A percentile compares a stretch with the other conserved stretches of the same genome.
Conservation (phyloP, 2,113 vertebrate genomes). For the Hydrochoerus hydrochaeris region DNA sequence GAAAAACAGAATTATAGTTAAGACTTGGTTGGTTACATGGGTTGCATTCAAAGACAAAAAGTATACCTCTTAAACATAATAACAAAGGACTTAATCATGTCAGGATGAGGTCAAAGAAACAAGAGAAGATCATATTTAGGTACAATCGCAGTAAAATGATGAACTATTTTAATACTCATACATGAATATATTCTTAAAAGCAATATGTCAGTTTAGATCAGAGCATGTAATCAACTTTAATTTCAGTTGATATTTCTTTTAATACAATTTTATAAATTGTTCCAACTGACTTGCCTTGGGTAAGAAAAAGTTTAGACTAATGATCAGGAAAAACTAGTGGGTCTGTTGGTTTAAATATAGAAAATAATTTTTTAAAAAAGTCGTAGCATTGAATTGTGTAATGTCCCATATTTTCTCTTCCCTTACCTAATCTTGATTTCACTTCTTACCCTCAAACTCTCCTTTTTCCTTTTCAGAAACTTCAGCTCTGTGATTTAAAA, state of each 20-base stretch:
- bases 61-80: background rate
- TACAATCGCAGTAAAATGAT: background rate
- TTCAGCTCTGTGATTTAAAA: background rate
- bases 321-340: background rate
- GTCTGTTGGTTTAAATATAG: background rate
- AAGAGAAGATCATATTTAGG: background rate
- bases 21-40: background rate
- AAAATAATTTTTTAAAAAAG: background rate
- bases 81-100: background rate
- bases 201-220: background rate
- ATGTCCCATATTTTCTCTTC: background rate
- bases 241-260: background rate
- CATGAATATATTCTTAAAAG: background rate
- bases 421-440: background rate
- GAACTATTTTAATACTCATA: background rate
- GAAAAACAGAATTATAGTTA: conserved; percentile 49
- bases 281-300: background rate
- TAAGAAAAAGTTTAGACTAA: background rate
- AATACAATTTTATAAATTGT: background rate
- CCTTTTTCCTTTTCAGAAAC: background rate
- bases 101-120: background rate
- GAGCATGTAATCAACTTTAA: background rate
- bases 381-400: background rate
- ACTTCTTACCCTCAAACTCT: background rate
- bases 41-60: background rate